Evolutionary conservation across 2,113 vertebrate species (phyloP).

Genomic region (Tor tambroides): DNA sequence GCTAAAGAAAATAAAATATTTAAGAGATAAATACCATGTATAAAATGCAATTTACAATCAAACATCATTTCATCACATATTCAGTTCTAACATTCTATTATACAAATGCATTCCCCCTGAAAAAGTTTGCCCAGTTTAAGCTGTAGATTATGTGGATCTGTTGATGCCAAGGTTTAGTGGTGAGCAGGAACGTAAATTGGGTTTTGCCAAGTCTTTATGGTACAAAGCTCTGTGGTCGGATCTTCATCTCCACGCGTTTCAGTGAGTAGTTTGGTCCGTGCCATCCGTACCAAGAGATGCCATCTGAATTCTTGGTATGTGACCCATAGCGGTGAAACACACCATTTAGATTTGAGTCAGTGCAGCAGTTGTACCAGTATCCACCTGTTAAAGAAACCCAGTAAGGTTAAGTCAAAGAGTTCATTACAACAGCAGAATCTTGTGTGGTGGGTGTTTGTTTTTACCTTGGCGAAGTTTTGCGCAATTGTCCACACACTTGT

Average conservation of each 20-base stretch:
- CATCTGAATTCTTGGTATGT: conserved; percentile 85
- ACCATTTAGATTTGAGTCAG: conserved; percentile 95
- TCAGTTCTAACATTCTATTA: conserved; percentile 56
- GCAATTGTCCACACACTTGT: conserved; percentile 96
- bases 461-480: conserved; percentile 89
- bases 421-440: not conserved
- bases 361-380: conserved; percentile 99
- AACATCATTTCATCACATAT: conserved; percentile 66
- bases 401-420: not conserved
- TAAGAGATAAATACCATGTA: conserved; percentile 78
- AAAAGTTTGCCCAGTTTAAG: conserved; percentile 45
- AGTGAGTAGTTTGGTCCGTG: conserved; percentile 92
- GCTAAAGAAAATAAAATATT: conserved; percentile 72
- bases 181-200: conserved; percentile 52
- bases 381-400: conserved; percentile 77
- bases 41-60: conserved; percentile 80
- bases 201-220: conserved; percentile 66
- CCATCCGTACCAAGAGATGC: conserved; percentile 98
- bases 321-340: conserved; percentile 88
- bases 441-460: not conserved
- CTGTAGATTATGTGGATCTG: conserved; percentile 4
- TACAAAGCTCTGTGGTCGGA: conserved; percentile 86
- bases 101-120: conserved; percentile 51
- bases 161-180: conserved; percentile 31
- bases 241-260: conserved; percentile 95